Evolutionary conservation across 1,140 invertebrate species (phyloP).

Genomic region (Polyergus mexicanus): DNA sequence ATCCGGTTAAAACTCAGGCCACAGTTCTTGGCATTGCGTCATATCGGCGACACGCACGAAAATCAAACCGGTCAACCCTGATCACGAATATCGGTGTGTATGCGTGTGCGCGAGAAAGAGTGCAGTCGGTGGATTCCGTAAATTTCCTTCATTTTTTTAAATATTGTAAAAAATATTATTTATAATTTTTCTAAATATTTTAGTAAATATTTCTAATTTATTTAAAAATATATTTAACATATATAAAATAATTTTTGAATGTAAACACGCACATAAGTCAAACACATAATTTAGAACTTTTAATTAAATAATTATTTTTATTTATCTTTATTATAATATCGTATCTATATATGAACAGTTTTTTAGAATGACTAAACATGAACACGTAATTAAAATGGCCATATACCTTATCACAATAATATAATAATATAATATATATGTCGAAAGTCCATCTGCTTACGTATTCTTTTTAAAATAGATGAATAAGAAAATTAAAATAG

Average conservation of each 20-base stretch:
- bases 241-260: background rate
- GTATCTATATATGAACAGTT: background rate
- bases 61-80: constrained; percentile 49
- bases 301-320: background rate
- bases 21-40: constrained; percentile 69
- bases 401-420: constrained; percentile 13
- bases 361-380: background rate
- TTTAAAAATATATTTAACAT: constrained; percentile 4
- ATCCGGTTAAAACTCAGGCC: constrained; percentile 72
- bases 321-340: background rate
- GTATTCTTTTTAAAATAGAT: background rate
- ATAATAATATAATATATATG: too few relatives aligned
- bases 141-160: background rate
- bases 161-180: background rate
- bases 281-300: background rate
- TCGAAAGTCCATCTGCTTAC: constrained; percentile 11
- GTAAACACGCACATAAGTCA: too few relatives aligned
- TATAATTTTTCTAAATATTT: background rate
- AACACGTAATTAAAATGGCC: background rate
- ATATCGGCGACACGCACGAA: constrained; percentile 39
- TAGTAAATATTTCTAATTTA: background rate
- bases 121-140: background rate
- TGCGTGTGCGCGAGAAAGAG: constrained; percentile 39
- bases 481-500: background rate
- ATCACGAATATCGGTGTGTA: constrained; percentile 18